Evolutionary conservation across 2,888 invertebrate genomes (phyloP), one percentile per base, ranked within the genome.

Genomic region (Pterobdella sp.): DNA sequence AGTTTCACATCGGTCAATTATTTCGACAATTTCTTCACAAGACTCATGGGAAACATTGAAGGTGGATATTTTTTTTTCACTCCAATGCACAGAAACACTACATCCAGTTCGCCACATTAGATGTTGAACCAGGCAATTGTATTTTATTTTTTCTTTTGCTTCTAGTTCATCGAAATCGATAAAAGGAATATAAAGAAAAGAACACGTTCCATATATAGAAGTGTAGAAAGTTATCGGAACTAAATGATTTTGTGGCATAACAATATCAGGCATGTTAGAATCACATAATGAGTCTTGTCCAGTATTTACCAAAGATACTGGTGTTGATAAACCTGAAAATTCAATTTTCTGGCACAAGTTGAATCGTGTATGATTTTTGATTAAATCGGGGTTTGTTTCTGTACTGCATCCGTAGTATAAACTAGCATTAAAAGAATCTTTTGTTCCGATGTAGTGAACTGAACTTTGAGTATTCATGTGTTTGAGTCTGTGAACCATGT

Each of bases 71-170:
- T n/a, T n/a, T n/a, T n/a, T n/a, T n/a, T n/a, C n/a, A n/a, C n/a
- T n/a, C 60, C 60, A 56, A 26, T 56, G 60, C 18, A 56, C 60
- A 26, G 60, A 56, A 56, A 56, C 60, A 14, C 60, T 26, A 56
- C 60, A 56, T 3, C 60, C 60, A 14, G 60, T 18, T 26, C n/a
- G 18, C n/a, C 26, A 26, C 60, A 56, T 4, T 3, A 56, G n/a
- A 22, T 56, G 60, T n/a, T 56, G 60, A 3, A 56, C n/a, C 4
- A 56, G 14, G 60, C 60, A 56, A 3, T 22, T 26, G n/a, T 56
- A 56, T 14, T 56, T 22, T n/a, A 26, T n/a, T 4, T 4, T 26
- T 3, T 14, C n/a, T 22, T 4, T 22, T 26, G 60, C 3, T 4
- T 4, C n/a, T 26, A n/a, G 18, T 3, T 26, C 18, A 4, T 22